phyloP scores from a whole-genome alignment of 2,888 invertebrate genomes.

The Iselma pallidipennis region DNA sequence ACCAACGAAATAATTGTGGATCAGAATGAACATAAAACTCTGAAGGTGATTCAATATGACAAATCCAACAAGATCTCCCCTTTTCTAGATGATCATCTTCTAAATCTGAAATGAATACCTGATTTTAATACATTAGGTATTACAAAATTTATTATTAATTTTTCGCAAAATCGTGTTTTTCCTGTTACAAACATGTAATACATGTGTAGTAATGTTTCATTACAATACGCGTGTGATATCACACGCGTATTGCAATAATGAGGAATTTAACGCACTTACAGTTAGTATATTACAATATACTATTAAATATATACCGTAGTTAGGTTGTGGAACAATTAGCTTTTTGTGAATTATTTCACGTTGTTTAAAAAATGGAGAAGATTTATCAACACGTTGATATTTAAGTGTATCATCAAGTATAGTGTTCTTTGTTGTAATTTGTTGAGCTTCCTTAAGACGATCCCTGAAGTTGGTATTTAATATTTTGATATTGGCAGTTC shows the following conservation, averaged over 20 bases:
- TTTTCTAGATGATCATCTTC: neutral
- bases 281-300: too few relatives aligned
- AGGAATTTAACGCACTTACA: too few relatives aligned
- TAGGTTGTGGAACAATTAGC: neutral
- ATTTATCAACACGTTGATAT: neutral
- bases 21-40: conserved; percentile 41
- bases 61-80: conserved; percentile 30
- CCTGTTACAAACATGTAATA: too few relatives aligned
- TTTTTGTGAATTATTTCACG: neutral
- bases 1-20: conserved; percentile 4
- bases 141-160: too few relatives aligned
- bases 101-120: neutral
- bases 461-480: neutral
- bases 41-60: conserved; percentile 35
- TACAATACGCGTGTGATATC: too few relatives aligned
- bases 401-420: neutral
- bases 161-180: too few relatives aligned
- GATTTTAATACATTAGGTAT: too few relatives aligned
- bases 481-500: neutral
- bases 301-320: neutral
- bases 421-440: neutral
- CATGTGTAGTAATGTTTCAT: too few relatives aligned
- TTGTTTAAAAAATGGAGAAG: neutral
- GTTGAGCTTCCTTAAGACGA: neutral
- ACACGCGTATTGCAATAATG: too few relatives aligned